Evolutionary conservation across 2,888 invertebrate species (phyloP).

Genomic region (Chaetogeoica ovagalla): DNA sequence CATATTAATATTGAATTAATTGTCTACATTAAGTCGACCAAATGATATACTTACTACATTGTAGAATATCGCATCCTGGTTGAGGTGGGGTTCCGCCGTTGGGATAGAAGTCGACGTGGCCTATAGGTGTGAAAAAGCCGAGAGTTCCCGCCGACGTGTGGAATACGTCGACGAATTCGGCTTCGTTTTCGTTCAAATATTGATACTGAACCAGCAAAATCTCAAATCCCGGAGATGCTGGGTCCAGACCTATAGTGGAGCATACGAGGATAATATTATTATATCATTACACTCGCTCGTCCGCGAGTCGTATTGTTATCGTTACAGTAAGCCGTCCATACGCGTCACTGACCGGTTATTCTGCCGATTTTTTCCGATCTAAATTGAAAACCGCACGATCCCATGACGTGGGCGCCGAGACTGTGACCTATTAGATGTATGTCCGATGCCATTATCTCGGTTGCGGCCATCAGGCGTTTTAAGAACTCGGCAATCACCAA

Average conservation of each 20-base stretch:
- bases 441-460: slow-evolving; percentile 55
- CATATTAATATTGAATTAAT: too few relatives aligned
- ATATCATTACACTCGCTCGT: too few relatives aligned
- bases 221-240: neutral
- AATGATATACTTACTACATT: neutral
- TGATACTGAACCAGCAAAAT: neutral
- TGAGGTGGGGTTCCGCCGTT: neutral
- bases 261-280: neutral
- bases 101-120: slow-evolving; percentile 1
- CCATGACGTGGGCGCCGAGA: slow-evolving; percentile 54
- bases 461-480: slow-evolving; percentile 57
- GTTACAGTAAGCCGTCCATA: too few relatives aligned
- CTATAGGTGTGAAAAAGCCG: neutral
- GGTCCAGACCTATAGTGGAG: neutral
- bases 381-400: slow-evolving; percentile 46
- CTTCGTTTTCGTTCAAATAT: neutral
- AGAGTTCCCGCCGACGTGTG: slow-evolving; percentile 10
- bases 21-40: too few relatives aligned
- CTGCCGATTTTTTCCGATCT: slow-evolving; percentile 49
- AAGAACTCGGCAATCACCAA: slow-evolving; percentile 58
- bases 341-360: slow-evolving; percentile 52
- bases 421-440: slow-evolving; percentile 56
- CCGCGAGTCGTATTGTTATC: too few relatives aligned
- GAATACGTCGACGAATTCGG: slow-evolving; percentile 8
- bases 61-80: neutral